Evolutionary conservation across 2,888 invertebrate species (phyloP).

Genomic region (Erebia epiphron): DNA sequence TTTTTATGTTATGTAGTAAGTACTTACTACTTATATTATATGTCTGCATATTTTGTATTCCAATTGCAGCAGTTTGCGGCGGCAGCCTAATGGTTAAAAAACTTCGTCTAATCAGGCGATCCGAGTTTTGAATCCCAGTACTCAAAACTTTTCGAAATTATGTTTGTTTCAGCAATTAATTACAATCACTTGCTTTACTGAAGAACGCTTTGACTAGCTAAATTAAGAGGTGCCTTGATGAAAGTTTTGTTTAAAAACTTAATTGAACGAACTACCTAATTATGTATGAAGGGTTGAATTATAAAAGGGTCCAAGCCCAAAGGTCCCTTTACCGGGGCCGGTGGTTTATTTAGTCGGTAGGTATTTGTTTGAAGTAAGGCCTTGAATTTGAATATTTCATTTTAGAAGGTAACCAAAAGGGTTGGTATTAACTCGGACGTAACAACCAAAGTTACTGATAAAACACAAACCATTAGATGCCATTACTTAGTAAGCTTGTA

Average conservation of each 20-base stretch:
- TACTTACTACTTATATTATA: no score
- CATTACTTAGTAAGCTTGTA: no score
- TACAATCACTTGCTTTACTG: no score
- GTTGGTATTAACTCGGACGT: background rate
- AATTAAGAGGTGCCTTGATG: background rate
- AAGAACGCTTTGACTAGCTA: background rate
- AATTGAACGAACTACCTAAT: slow-evolving; percentile 1
- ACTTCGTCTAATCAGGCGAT: background rate
- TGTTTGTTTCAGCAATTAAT: no score
- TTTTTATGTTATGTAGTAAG: no score
- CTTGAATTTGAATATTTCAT: slow-evolving; percentile 3
- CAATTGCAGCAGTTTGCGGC: no score
- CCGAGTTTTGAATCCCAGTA: no score
- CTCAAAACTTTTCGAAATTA: no score
- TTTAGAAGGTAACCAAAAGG: background rate
- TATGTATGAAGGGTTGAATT: slow-evolving; percentile 4
- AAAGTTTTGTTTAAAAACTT: slow-evolving; percentile 5
- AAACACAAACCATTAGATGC: no score
- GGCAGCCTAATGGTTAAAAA: no score
- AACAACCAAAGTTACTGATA: no score
- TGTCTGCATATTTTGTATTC: no score
- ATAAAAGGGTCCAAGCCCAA: slow-evolving; percentile 18
- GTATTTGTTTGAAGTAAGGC: slow-evolving; percentile 8
- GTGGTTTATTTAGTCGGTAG: background rate
- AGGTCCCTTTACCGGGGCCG: background rate